These are phyloP conservation scores for Eurystomus gularis DNA, from an alignment of 2,113 vertebrate genomes.

Conservation along the genomic window DNA sequence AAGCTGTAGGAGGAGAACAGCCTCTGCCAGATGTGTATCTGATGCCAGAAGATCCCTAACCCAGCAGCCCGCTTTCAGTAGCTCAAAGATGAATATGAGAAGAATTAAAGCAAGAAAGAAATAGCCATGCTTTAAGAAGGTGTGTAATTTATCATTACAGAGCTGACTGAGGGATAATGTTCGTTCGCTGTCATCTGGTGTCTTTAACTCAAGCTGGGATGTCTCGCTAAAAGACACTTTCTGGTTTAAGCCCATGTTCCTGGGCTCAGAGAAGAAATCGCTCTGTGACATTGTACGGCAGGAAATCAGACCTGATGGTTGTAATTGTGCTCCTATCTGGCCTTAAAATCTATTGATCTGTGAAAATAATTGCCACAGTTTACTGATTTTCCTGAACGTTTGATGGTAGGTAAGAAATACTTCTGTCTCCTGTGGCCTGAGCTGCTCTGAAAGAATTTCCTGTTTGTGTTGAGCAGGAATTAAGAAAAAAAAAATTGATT, in stretches of 20 bases:
- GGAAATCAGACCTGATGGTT: neutral
- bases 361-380: conserved; percentile 23
- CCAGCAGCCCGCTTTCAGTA: neutral
- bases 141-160: neutral
- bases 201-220: neutral
- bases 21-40: neutral
- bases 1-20: neutral
- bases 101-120: neutral
- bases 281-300: neutral
- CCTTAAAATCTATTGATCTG: conserved; percentile 26
- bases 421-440: neutral
- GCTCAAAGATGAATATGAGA: neutral
- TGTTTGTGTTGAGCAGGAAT: neutral
- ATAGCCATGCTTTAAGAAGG: neutral
- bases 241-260: neutral
- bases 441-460: neutral
- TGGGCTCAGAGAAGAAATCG: neutral
- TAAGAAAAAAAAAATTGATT: neutral
- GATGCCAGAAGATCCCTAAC: neutral
- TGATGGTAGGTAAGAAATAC: neutral
- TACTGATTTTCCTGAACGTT: neutral
- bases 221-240: neutral
- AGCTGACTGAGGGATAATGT: neutral
- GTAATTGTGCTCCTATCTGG: neutral
- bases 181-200: neutral